These are phyloP conservation scores for Sebastes minor DNA, from an alignment of 2,797 vertebrate species.

Conservation along the genomic window DNA sequence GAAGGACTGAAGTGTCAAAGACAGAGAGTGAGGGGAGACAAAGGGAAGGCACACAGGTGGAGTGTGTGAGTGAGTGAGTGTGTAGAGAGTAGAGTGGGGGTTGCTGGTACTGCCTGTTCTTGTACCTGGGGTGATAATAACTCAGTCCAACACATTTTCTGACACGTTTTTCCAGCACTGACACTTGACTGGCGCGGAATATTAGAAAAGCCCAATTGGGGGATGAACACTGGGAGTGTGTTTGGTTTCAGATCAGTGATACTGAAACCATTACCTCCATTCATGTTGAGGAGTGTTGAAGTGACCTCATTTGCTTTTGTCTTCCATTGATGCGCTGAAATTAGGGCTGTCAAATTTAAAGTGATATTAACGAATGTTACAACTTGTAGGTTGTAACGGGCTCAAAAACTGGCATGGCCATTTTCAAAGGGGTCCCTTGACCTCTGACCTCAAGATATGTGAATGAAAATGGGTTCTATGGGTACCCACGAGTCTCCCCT, in stretches of 20 bases:
- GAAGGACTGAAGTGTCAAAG: constrained; percentile 59
- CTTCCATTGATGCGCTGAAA: neutral
- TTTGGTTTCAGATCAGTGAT: constrained; percentile 31
- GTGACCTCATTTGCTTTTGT: constrained; percentile 19
- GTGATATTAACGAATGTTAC: too few species aligned
- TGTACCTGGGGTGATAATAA: constrained; percentile 59
- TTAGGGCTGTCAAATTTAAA: neutral
- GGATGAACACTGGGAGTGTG: constrained; percentile 14
- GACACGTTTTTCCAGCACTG: constrained; percentile 38
- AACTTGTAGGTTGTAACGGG: too few species aligned
- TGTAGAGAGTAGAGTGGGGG: neutral
- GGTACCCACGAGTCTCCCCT: too few species aligned
- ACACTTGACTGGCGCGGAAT: constrained; percentile 23
- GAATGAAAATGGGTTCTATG: too few species aligned
- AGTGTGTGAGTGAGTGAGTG: neutral
- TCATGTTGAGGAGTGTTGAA: constrained; percentile 14
- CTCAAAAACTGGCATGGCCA: too few species aligned
- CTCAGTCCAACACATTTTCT: constrained; percentile 48
- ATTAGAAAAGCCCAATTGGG: constrained; percentile 29
- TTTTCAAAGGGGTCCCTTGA: too few species aligned
- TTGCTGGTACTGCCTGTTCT: constrained; percentile 34
- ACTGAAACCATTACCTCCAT: constrained; percentile 27
- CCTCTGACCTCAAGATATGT: too few species aligned
- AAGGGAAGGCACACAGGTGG: constrained; percentile 17
- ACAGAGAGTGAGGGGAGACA: constrained; percentile 26